phyloP scores from a whole-genome alignment of 1,140 invertebrate species.

The Battus philenor region DNA sequence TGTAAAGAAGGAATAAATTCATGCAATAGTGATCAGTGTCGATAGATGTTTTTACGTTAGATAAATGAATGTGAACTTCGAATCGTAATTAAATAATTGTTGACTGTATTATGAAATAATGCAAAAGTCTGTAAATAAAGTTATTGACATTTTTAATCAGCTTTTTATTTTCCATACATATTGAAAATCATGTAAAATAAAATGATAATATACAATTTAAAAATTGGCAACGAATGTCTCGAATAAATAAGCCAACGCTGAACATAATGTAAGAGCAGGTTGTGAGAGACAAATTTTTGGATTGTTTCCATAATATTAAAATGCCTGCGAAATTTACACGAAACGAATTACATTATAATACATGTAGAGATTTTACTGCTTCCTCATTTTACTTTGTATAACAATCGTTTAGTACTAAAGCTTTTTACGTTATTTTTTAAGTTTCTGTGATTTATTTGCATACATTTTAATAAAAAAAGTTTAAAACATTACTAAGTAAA shows the following conservation, averaged over 20 bases:
- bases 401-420: no score
- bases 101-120: slow-evolving; percentile 73
- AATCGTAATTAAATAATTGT: slow-evolving; percentile 68
- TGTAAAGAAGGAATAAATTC: slow-evolving; percentile 38
- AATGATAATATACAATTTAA: slow-evolving; percentile 32
- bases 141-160: slow-evolving; percentile 63
- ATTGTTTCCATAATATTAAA: slow-evolving; percentile 58
- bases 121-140: slow-evolving; percentile 71
- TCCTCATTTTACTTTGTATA: no score
- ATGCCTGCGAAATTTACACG: not conserved
- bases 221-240: slow-evolving; percentile 40
- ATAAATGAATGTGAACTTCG: slow-evolving; percentile 69
- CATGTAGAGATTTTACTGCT: no score
- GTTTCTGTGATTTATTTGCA: no score
- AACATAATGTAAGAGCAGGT: slow-evolving; percentile 38
- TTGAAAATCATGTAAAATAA: slow-evolving; percentile 9
- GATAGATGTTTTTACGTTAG: slow-evolving; percentile 67
- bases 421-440: no score
- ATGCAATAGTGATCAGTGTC: slow-evolving; percentile 55
- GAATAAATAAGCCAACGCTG: slow-evolving; percentile 46
- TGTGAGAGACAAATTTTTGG: slow-evolving; percentile 55
- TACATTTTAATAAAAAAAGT: no score
- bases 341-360: not conserved
- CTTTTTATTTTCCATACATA: slow-evolving; percentile 6
- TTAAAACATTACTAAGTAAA: no score